Evolutionary conservation across 2,797 vertebrate genomes (phyloP).

Genomic region (Allenopithecus nigroviridis): DNA sequence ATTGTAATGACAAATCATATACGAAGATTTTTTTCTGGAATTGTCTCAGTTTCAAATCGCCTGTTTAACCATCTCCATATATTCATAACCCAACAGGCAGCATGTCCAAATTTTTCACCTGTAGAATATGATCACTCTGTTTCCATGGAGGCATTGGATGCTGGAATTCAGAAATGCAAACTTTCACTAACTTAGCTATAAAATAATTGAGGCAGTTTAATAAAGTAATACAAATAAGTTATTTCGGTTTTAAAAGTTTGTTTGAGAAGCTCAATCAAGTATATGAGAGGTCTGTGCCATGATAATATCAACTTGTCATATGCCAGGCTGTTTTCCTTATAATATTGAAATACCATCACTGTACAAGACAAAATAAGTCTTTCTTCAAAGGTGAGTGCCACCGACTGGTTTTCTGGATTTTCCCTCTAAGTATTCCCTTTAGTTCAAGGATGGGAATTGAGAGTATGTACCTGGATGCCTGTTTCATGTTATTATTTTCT

Average conservation of each 20-base stretch:
- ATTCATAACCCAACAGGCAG: background rate
- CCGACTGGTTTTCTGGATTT: background rate
- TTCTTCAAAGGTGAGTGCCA: background rate
- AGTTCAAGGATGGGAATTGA: background rate
- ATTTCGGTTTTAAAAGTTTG: background rate
- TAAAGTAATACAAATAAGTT: background rate
- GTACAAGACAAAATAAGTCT: background rate
- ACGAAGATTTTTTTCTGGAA: background rate
- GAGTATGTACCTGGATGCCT: background rate
- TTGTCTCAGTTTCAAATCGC: constrained; percentile 7
- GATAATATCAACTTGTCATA: background rate
- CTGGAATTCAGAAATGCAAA: constrained; percentile 12
- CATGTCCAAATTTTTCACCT: background rate
- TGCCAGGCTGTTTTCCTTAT: background rate
- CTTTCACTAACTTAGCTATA: background rate
- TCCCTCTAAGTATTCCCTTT: background rate
- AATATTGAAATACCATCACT: background rate
- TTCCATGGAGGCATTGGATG: background rate
- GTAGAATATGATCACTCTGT: background rate
- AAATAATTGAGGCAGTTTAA: background rate
- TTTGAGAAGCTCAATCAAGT: background rate
- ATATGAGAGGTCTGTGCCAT: background rate
- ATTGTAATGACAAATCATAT: background rate
- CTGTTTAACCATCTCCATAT: background rate
- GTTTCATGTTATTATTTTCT: background rate